Percentiles rank a stretch among this genome's conserved stretches.
These are phyloP conservation scores for Amblyraja radiata DNA, from an alignment of 2,797 vertebrate species.

Conservation along the genomic window DNA sequence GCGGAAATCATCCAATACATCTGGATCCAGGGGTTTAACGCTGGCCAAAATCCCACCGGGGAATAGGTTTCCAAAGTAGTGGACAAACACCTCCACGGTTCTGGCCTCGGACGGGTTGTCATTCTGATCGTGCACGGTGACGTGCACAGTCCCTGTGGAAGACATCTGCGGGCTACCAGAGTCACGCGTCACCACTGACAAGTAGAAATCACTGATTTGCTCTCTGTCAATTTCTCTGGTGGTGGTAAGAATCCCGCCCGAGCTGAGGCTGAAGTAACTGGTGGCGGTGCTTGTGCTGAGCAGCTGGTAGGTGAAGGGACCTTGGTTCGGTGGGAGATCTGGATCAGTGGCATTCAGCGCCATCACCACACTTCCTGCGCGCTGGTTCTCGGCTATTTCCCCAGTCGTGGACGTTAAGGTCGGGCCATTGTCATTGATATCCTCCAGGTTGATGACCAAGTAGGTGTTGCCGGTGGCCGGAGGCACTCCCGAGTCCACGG, in stretches of 20 bases:
- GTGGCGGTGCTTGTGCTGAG: conserved; percentile 75
- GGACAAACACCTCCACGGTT: conserved; percentile 82
- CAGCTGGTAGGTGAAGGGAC: conserved; percentile 82
- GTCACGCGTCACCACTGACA: conserved; percentile 83
- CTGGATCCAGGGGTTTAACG: conserved; percentile 86
- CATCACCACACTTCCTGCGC: conserved; percentile 74
- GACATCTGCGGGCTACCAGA: conserved; percentile 95
- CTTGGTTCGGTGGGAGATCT: conserved; percentile 90
- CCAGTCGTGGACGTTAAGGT: conserved; percentile 68
- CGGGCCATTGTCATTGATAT: conserved; percentile 94
- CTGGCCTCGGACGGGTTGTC: conserved; percentile 92
- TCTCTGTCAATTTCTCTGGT: conserved; percentile 90
- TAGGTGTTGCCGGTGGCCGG: conserved; percentile 82
- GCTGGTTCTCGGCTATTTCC: conserved; percentile 86
- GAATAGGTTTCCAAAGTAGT: conserved; percentile 89
- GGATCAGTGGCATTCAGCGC: conserved; percentile 75
- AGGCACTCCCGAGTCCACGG: conserved; percentile 80
- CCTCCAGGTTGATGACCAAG: conserved; percentile 83
- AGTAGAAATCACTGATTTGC: conserved; percentile 82
- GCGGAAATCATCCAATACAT: conserved; percentile 81
- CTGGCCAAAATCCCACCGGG: conserved; percentile 82
- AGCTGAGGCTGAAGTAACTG: conserved; percentile 83
- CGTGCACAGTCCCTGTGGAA: conserved; percentile 84
- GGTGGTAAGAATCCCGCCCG: conserved; percentile 74
- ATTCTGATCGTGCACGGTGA: conserved; percentile 85